A percentile compares a stretch with the other conserved stretches of the same genome.
phyloP scores from a whole-genome alignment of 1,140 invertebrate species.

The Orchesella cincta region DNA sequence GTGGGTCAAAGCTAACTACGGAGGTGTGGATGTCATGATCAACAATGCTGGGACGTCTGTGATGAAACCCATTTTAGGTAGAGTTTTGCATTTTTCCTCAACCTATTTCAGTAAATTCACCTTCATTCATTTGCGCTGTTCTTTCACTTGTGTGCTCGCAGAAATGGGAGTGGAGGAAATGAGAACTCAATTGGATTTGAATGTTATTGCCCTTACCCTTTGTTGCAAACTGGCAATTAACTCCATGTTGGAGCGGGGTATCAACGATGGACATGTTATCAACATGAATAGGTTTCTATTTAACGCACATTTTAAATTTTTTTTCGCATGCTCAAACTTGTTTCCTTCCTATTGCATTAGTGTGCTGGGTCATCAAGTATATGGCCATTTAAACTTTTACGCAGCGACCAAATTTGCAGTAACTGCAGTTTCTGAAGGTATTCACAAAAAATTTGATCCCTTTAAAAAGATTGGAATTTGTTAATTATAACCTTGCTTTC shows the following conservation, averaged over 20 bases:
- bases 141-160: neutral
- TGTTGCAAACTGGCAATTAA: slow-evolving; percentile 67
- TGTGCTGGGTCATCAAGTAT: slow-evolving; percentile 7
- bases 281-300: slow-evolving; percentile 64
- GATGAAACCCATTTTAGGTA: slow-evolving; percentile 40
- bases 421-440: slow-evolving; percentile 12
- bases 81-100: too few species aligned
- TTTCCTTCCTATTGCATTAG: neutral
- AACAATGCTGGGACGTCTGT: slow-evolving; percentile 69
- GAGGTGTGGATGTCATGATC: slow-evolving; percentile 69
- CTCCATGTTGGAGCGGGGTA: slow-evolving; percentile 66
- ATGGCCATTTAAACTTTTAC: slow-evolving; percentile 11
- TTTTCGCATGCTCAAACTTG: too few species aligned
- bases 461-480: neutral
- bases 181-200: slow-evolving; percentile 62
- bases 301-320: neutral
- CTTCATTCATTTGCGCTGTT: neutral
- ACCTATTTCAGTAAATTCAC: neutral
- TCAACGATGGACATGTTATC: slow-evolving; percentile 68
- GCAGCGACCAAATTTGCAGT: slow-evolving; percentile 17
- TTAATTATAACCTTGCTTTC: neutral
- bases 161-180: slow-evolving; percentile 41
- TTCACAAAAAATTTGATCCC: neutral
- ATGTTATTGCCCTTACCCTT: slow-evolving; percentile 68
- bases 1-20: slow-evolving; percentile 64